Base-by-base conservation (phyloP, 2,797 vertebrate genomes). In the Podarcis siculus region DNA sequence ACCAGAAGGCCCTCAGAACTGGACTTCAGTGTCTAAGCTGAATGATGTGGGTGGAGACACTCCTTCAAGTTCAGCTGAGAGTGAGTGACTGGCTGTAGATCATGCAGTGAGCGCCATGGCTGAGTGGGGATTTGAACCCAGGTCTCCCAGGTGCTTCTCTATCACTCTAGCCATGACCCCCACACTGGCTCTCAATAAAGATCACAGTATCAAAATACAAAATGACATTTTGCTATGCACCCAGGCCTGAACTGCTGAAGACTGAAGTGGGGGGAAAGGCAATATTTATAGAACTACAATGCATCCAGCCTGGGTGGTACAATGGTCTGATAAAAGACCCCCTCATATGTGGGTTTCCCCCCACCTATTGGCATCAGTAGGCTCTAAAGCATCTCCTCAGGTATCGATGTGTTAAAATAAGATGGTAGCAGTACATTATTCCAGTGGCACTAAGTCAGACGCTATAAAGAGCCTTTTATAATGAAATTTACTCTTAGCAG, bases 301-400 rank as follows among this genome's bases (percentile, higher is more conserved):
- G 75, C 71, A 78, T 84, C 10, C 30, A 78, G 76, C 27, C 13
- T 77, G 2, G 4, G 2, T 19, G 5, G 0, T 21, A 71, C 55
- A 75, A 86, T 27, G 23, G 23, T 12, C 37, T 61, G 15, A 15
- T 35, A 42, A 81, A 78, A 2, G 2, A 8, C 0, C 7, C 58
- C 17, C 6, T 79, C 8, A 0, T 1, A 1, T 6, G 25, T 82
- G 1, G 58, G 58, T 0, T 3, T 6, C 19, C 4, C 30, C 0
- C 67, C 19, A 75, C 37, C 23, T 45, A 45, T 7, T 39, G n/a
- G 35, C 66, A 45, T 81, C 42, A 23, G 1, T 15, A 9, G 45
- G 8, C 12, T 66, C 45, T 61, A 55, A 82, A 90, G 72, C 3
- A 80, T 5, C 2, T 1, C 12, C 8, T 79, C 77, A n/a, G 17